Base-by-base conservation (phyloP, 2,888 invertebrate genomes). In the Trichacis sp. region DNA sequence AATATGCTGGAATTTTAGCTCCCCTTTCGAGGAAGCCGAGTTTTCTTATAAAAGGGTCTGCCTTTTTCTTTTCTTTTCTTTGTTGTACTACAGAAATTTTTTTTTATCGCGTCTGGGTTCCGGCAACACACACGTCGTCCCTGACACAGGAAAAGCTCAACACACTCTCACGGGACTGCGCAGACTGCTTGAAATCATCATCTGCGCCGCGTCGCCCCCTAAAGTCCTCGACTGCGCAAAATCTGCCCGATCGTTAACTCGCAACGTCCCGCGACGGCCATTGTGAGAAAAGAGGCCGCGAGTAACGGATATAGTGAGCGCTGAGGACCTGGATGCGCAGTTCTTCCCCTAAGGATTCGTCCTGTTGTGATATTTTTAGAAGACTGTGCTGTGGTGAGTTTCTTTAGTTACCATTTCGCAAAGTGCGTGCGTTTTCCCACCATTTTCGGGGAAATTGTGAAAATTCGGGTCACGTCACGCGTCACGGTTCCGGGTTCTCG, bases 331-430 rank as follows among this genome's bases (percentile, higher is more conserved):
- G 71, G 73, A 77, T 79, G 77, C 77, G 78, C 81, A 81, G 82
- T 82, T 83, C 79, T 79, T 80, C 77, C 74, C 64, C 60, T 65
- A 73, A 77, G 76, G 74, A 78, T 77, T 79, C 78, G 75, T 79
- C 80, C 79, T 80, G 77, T 75, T 83, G 83, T 84, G 83, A 84
- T 84, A 84, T 77, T 79, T 3, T 24, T 60, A 64, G 79, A 73
- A 82, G 79, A 79, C 77, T 82, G 83, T 82, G 83, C 83, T 81
- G 82, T 83, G 81, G 84, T 84, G 76, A 81, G 83, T 79, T 71
- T 33, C n/a, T n/a, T n/a, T n/a, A n/a, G n/a, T n/a, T n/a, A n/a
- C n/a, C n/a, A n/a, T n/a, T n/a, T n/a, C n/a, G n/a, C n/a, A n/a
- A n/a, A n/a, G n/a, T n/a, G n/a, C n/a, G n/a, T n/a, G n/a, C n/a